These are phyloP conservation scores for Mergus octosetaceus DNA, from an alignment of 2,797 vertebrate species.

Conservation along the genomic window DNA sequence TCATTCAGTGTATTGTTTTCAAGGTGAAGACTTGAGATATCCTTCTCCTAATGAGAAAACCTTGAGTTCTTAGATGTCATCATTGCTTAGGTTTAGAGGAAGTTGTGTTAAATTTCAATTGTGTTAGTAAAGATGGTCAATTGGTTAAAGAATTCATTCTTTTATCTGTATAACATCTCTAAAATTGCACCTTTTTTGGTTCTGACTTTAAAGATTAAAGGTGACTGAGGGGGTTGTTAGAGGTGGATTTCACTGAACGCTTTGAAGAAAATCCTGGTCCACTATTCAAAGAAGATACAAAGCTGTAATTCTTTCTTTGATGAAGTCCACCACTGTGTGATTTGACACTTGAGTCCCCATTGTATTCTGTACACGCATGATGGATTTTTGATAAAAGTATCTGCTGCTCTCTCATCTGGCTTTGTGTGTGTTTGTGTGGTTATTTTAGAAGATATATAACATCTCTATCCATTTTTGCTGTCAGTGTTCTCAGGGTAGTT, in stretches of 20 bases:
- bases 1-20: background rate
- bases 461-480: background rate
- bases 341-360: background rate
- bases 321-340: background rate
- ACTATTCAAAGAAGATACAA: background rate
- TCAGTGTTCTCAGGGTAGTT: background rate
- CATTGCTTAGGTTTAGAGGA: background rate
- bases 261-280: conserved; percentile 37
- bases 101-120: background rate
- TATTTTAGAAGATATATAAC: background rate
- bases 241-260: background rate
- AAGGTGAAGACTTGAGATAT: background rate
- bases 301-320: background rate
- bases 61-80: background rate
- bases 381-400: background rate
- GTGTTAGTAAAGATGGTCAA: background rate
- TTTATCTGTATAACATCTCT: background rate
- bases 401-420: background rate
- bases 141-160: background rate
- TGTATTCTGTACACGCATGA: background rate
- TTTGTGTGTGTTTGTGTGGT: background rate
- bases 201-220: conserved; percentile 15
- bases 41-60: background rate
- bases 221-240: background rate
- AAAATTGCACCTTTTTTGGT: background rate